phyloP scores from a whole-genome alignment of 2,888 invertebrate genomes.

The Euclidia mi region DNA sequence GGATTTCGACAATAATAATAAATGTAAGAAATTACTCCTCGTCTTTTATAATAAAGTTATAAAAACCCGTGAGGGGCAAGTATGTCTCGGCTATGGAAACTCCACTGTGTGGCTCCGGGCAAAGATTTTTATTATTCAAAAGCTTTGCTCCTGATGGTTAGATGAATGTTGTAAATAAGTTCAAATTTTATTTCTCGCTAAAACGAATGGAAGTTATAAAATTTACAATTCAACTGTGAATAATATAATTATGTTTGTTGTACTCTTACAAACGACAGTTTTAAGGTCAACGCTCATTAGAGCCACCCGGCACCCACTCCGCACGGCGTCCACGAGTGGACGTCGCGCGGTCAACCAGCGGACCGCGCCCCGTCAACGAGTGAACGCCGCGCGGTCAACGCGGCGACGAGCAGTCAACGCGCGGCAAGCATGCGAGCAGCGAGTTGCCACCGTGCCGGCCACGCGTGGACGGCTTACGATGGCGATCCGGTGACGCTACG shows the following conservation, averaged over 20 bases:
- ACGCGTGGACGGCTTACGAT: too few species aligned
- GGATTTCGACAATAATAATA: slow-evolving; percentile 66
- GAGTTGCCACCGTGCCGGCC: too few species aligned
- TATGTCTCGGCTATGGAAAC: slow-evolving; percentile 48
- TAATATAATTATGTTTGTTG: slow-evolving; percentile 65
- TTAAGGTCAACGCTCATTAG: too few species aligned
- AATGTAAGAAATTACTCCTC: slow-evolving; percentile 67
- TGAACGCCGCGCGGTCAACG: too few species aligned
- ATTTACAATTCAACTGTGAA: slow-evolving; percentile 72
- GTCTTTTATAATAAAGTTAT: slow-evolving; percentile 63
- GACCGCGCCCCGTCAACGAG: too few species aligned
- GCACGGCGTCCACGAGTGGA: too few species aligned
- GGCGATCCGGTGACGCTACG: too few species aligned
- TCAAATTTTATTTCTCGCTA: slow-evolving; percentile 80
- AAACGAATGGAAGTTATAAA: slow-evolving; percentile 72
- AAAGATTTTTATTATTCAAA: slow-evolving; percentile 85
- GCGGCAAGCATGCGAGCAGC: too few species aligned
- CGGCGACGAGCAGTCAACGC: too few species aligned
- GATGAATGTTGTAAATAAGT: slow-evolving; percentile 86
- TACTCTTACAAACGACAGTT: slow-evolving; percentile 48
- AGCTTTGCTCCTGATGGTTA: slow-evolving; percentile 82
- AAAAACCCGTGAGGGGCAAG: slow-evolving; percentile 53
- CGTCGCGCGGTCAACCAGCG: too few species aligned
- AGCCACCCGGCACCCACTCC: too few species aligned
- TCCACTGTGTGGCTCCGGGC: slow-evolving; percentile 52